phyloP scores from a whole-genome alignment of 2,797 vertebrate species.

The Falco columbarius region DNA sequence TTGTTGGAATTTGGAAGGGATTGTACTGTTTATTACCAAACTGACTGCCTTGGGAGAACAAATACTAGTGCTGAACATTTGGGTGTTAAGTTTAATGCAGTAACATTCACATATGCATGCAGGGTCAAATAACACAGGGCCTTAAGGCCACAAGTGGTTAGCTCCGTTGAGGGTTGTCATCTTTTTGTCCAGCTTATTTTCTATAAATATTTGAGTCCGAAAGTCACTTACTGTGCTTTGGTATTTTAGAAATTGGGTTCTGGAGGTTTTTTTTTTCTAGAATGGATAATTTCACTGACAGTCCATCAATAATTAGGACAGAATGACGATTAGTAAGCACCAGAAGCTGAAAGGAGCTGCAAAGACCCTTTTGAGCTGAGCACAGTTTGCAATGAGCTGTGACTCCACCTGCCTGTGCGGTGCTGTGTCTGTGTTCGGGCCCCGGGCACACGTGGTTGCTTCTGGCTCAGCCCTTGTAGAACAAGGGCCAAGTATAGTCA shows the following conservation, averaged over 20 bases:
- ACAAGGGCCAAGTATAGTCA: background rate
- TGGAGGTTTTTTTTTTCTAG: background rate
- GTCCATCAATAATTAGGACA: background rate
- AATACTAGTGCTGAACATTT: background rate
- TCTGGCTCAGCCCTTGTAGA: background rate
- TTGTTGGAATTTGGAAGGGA: background rate
- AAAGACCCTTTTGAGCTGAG: background rate
- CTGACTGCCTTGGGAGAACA: background rate
- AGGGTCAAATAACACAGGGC: background rate
- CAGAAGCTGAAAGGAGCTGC: background rate
- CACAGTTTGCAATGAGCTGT: background rate
- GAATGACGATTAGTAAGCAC: background rate
- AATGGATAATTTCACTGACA: background rate
- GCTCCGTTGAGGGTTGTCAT: background rate
- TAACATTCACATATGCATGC: background rate
- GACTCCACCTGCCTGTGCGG: background rate
- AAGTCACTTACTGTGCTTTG: background rate
- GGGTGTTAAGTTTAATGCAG: background rate
- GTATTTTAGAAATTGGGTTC: conserved; percentile 21
- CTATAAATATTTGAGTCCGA: conserved; percentile 2
- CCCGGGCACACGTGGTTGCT: background rate
- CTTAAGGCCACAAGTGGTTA: background rate
- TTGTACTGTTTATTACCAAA: background rate
- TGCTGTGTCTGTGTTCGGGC: background rate
- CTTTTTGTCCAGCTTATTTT: conserved; percentile 18